Percentiles rank a stretch among this genome's conserved stretches.
Evolutionary conservation across 2,113 vertebrate genomes (phyloP).

Genomic region (Neolamprologus variostigma): DNA sequence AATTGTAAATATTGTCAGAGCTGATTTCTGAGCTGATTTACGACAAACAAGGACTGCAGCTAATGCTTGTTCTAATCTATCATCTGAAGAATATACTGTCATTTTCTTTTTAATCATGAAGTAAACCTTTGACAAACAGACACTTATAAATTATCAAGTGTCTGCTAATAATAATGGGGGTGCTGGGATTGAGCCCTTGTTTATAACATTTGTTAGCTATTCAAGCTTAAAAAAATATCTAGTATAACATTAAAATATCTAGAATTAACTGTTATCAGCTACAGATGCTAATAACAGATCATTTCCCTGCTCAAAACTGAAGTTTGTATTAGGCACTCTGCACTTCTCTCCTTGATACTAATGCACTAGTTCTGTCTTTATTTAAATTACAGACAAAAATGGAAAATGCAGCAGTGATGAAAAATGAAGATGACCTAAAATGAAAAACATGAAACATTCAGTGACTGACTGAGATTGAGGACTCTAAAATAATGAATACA

Average conservation of each 20-base stretch:
- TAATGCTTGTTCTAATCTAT: not conserved
- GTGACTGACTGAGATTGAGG: not conserved
- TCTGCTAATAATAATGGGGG: not conserved
- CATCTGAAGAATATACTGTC: fast-evolving
- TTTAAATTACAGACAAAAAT: no score
- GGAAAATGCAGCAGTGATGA: no score
- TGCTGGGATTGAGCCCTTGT: fast-evolving
- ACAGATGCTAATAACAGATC: no score
- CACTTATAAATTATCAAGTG: not conserved
- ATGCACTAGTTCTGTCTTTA: no score
- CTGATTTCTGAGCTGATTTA: no score
- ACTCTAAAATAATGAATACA: not conserved
- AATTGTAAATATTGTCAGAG: no score
- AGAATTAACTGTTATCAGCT: no score
- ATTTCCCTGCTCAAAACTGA: no score
- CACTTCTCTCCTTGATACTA: no score
- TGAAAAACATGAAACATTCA: not conserved
- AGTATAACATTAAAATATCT: no score
- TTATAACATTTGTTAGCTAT: not conserved
- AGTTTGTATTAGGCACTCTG: no score
- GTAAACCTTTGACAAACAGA: not conserved
- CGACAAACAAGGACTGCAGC: fast-evolving
- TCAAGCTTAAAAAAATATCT: not conserved
- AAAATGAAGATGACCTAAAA: not conserved
- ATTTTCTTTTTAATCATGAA: not conserved